These are phyloP conservation scores for Drosophila algonquin DNA, from an alignment of 2,888 invertebrate species.

Conservation along the genomic window DNA sequence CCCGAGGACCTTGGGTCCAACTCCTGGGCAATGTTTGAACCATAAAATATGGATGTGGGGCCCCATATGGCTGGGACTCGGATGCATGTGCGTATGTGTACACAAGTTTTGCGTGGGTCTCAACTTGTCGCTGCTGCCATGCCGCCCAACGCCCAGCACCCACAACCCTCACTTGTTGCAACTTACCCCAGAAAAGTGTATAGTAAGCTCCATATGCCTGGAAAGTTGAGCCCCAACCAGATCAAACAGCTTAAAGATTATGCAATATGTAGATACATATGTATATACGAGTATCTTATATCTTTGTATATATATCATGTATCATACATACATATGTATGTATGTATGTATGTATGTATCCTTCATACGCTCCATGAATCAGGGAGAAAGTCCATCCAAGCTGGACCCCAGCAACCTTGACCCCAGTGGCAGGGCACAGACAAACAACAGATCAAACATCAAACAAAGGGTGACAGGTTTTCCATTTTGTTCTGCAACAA, in stretches of 20 bases:
- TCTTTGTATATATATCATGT: too few relatives aligned
- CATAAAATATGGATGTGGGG: constrained; percentile 65
- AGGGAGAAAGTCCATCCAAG: neutral
- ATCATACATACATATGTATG: too few relatives aligned
- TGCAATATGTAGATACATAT: too few relatives aligned
- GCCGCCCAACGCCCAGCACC: neutral
- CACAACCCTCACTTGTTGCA: neutral
- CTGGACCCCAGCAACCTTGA: too few relatives aligned
- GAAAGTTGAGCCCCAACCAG: neutral
- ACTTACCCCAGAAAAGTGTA: neutral
- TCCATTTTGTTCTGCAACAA: neutral
- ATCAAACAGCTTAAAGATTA: too few relatives aligned
- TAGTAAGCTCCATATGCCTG: neutral
- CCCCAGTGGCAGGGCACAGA: neutral
- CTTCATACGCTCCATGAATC: neutral
- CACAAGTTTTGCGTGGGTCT: neutral
- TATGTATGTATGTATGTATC: too few relatives aligned
- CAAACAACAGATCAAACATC: too few relatives aligned
- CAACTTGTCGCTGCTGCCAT: neutral
- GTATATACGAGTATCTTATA: neutral
- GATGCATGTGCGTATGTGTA: neutral
- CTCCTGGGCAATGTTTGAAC: constrained; percentile 56
- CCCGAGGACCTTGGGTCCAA: constrained; percentile 18
- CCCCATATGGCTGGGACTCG: neutral
- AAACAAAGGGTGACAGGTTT: too few relatives aligned